Base-by-base conservation (phyloP, 2,797 vertebrate genomes). In the Centropyge bicolor region DNA sequence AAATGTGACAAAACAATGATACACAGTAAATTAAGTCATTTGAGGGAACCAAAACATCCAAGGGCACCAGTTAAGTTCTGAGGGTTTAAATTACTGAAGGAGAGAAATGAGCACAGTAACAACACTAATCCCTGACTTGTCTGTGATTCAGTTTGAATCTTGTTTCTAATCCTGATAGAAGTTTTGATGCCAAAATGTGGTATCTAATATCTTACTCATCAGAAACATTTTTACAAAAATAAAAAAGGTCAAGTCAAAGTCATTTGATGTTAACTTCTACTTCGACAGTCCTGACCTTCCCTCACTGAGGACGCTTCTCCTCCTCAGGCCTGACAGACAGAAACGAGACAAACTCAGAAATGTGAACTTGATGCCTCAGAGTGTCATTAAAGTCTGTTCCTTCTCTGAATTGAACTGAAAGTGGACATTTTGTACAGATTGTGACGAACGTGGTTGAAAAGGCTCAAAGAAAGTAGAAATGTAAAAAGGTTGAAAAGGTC, bases 391-490 rank as follows among this genome's bases (percentile, higher is more conserved):
- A 14, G 51, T 54, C 14, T 13, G 51, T 11, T 54, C 27, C 54
- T 36, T 17, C 20, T 70, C 67, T 9, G 52, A 14, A 14, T 19
- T 55, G n/a, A 35, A 31, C 54, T 45, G 67, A 24, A 45, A 20
- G 48, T 22, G 54, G 72, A 56, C 11, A 8, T 24, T 65, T 70
- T 55, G 72, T 83, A 55, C 54, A 80, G 65, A 19, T 38, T 0
- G 63, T n/a, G 59, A 68, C 20, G 48, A 64, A 79, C n/a, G 63
- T 70, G 64, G 40, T 35, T 17, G 8, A 49, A 74, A 65, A 85
- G 60, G 56, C 56, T 83, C 35, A 17, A 82, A 81, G 86, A 60
- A 90, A 73, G 83, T 88, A 48, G 54, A 84, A 72, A 78, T 45
- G 72, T 83, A 61, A 73, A 76, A 78, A 82, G 60, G 45, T 61